Percentiles rank a stretch among this genome's conserved stretches.
phyloP scores from a whole-genome alignment of 1,140 invertebrate species.

The Ceratitis capitata region DNA sequence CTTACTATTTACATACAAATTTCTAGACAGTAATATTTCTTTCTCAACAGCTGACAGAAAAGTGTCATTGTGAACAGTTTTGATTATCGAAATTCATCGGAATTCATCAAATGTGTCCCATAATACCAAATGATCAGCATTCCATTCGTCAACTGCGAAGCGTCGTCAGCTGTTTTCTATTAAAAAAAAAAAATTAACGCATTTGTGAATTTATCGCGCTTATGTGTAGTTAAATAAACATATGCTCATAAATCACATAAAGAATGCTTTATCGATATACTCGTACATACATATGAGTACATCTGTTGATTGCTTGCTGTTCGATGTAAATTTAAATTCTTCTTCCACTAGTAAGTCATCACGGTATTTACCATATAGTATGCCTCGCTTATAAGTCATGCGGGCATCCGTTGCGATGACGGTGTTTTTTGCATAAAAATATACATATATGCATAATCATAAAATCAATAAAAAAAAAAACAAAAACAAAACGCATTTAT shows the following conservation, averaged over 20 bases:
- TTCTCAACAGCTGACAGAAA: no score
- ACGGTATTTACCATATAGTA: no score
- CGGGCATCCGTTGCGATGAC: background rate
- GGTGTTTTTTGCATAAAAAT: background rate
- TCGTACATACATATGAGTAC: background rate
- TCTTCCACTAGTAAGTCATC: background rate
- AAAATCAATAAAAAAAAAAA: background rate
- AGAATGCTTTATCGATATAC: no score
- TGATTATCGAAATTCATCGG: no score
- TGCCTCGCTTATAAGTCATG: background rate
- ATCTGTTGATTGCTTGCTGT: background rate
- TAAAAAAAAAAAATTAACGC: background rate
- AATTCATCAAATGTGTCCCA: no score
- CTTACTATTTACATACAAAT: no score
- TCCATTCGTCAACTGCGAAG: background rate
- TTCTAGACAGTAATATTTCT: no score
- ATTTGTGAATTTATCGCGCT: no score
- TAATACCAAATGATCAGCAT: no score
- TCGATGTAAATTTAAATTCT: background rate
- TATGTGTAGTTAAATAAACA: background rate
- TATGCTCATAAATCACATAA: background rate
- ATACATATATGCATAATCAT: background rate
- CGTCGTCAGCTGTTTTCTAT: background rate
- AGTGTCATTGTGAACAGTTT: no score
- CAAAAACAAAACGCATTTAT: background rate